Evolutionary conservation across 64 coral and sea anemone genomes (phyloP), one percentile per base, ranked within the genome.

Genomic region (Stichodactyla helianthus): DNA sequence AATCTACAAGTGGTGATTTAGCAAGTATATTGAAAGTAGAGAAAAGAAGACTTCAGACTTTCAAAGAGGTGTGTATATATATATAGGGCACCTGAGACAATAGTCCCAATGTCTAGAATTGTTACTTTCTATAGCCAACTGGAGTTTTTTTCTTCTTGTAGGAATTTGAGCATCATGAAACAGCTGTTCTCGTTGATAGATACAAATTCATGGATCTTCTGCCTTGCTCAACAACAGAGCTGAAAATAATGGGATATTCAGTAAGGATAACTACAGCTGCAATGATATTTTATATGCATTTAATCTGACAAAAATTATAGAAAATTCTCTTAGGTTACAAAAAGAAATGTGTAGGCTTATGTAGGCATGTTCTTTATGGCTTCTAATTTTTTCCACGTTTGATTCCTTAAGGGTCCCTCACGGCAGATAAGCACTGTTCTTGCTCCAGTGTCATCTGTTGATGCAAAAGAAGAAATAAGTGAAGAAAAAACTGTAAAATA

Each of bases 221-320:
- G 18, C 97, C 97, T 7, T 99, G 97, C 67, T 83, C 97, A 23
- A 63, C 87, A 14, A 25, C 86, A 27, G 97, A 99, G 82, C 88
- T 99, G 6, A 92, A 94, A 77, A 84, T 99, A 9, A 92, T 99
- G 91, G 97, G 97, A 92, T 99, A 99, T 89, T 84, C 91, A 88
- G 97, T 99, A 89, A 95, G 90, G 16, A 58, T 58, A 15, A 31
- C 25, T 1, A 74, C 25, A 65, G 7, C 62, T 65, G 56, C 9
- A 16, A 3, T 44, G 35, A 44, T 44, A 44, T 44, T 44, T 44
- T 44, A 44, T 44, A 44, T 44, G 35, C 35, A 1, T 44, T 44
- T 2, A 44, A 44, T 3, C 35, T 44, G 35, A 3, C 35, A 44
- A 44, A 44, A 44, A 44, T 44, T 44, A 44, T 0, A 44, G 35